Base-by-base conservation (phyloP, 2,888 invertebrate species). In the Pseudolycoriella hygida region DNA sequence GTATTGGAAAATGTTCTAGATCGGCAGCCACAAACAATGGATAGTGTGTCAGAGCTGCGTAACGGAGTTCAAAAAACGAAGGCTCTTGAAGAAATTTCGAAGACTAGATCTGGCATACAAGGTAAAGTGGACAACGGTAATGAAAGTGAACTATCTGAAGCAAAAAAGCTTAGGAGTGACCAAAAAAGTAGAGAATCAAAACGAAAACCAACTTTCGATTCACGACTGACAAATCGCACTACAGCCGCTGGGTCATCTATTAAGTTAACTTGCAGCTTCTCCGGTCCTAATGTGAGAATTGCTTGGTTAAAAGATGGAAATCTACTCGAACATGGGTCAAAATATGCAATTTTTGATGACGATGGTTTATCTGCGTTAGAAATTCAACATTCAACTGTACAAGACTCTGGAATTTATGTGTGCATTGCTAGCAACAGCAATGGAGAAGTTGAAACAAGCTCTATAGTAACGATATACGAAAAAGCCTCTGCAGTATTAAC, bases 401-500 rank as follows among this genome's bases (percentile, higher is more conserved):
- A 66, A 48, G 87, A 88, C 65, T 74, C 77, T 11, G 89, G 83
- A 17, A 78, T 85, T 55, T 89, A 87, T 57, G 75, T 76, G 14
- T 89, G 89, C 59, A 69, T 80, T 10, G 86, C 82, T 12, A 73
- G 71, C 51, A 88, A 88, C 61, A 70, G 53, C 44, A 60, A 59
- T 53, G 65, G 65, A 52, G 61, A 63, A 54, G 57, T 60, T 47
- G 64, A 62, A 56, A 62, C 65, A 34, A 61, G 58, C 53, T 61
- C 62, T 52, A 58, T 59, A 50, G 59, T 66, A 51, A 61, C 59
- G 47, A 57, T 64, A 50, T 64, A 60, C 53, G 64, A 65, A 56
- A 56, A 60, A 53, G 58, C 62, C 51, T 56, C 58, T 45, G 56
- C 56, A 45, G 57, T 58, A 55, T 57, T 56, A 53, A 58, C 60